Evolutionary conservation across 2,113 vertebrate species (phyloP).

Genomic region (Hippoglossus stenolepis): DNA sequence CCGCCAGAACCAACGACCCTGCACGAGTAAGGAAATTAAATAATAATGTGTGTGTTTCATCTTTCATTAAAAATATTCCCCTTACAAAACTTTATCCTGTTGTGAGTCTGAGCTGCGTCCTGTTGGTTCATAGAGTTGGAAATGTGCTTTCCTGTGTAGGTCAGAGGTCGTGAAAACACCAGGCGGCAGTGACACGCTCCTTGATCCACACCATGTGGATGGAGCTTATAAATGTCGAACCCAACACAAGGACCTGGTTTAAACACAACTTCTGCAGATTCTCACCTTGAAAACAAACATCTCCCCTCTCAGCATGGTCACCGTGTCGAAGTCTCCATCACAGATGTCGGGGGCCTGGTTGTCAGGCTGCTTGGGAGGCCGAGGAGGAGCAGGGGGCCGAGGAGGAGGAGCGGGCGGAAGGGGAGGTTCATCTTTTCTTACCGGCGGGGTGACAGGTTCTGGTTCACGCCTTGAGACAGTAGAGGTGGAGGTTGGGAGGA

Average conservation of each 20-base stretch:
- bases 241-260: too few species aligned
- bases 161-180: background rate
- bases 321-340: constrained; percentile 81
- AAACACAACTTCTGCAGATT: background rate
- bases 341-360: constrained; percentile 80
- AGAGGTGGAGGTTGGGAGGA: constrained; percentile 68
- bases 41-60: background rate
- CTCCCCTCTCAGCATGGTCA: constrained; percentile 82
- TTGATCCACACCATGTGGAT: background rate
- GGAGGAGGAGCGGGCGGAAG: constrained; percentile 53
- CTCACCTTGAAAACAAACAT: constrained; percentile 86
- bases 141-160: background rate
- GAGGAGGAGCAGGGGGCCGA: constrained; percentile 76
- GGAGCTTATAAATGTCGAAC: background rate
- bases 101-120: background rate
- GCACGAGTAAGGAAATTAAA: constrained; percentile 5
- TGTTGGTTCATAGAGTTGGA: background rate
- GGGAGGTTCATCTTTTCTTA: constrained; percentile 39
- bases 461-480: constrained; percentile 20
- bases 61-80: background rate
- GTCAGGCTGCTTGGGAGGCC: constrained; percentile 82
- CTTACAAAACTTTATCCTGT: background rate
- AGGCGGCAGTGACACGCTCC: background rate
- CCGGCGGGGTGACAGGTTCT: constrained; percentile 58
- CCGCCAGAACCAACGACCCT: constrained; percentile 98